Evolutionary conservation across 1,140 invertebrate genomes (phyloP).

Genomic region (Drosophila tani): DNA sequence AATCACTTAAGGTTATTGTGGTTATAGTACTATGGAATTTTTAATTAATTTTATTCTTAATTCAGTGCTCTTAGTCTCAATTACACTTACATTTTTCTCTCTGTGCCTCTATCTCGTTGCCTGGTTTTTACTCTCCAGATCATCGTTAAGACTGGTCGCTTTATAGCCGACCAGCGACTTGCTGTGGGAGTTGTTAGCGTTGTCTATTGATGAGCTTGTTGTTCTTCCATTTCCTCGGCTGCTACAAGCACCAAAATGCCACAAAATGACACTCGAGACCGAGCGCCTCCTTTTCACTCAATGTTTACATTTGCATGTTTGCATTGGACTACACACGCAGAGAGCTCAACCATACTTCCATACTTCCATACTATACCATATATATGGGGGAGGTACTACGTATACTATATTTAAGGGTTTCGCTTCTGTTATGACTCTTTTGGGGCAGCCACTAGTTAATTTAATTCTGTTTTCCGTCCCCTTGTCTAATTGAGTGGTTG

Average conservation of each 20-base stretch:
- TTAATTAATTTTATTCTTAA: too few species aligned
- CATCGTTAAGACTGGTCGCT: slow-evolving; percentile 45
- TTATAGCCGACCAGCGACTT: slow-evolving; percentile 46
- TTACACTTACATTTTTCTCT: not conserved
- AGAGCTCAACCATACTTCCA: not conserved
- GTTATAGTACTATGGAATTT: too few species aligned
- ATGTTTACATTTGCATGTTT: slow-evolving; percentile 73
- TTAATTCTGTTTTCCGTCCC: slow-evolving; percentile 67
- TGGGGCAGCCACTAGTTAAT: slow-evolving; percentile 68
- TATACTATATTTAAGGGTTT: slow-evolving; percentile 8
- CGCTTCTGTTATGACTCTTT: slow-evolving; percentile 68
- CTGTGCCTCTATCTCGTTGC: not conserved
- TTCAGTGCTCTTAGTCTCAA: too few species aligned
- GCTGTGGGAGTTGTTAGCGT: slow-evolving; percentile 34
- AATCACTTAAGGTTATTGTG: too few species aligned
- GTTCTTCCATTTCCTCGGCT: slow-evolving; percentile 67
- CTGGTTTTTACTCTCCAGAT: slow-evolving; percentile 18
- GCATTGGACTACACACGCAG: slow-evolving; percentile 34
- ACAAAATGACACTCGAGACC: slow-evolving; percentile 65
- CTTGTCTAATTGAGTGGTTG: slow-evolving; percentile 71
- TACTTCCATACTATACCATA: not conserved
- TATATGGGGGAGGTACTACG: not conserved
- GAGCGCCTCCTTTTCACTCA: slow-evolving; percentile 23
- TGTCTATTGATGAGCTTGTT: slow-evolving; percentile 72
- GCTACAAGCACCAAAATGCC: slow-evolving; percentile 37